Percentiles rank a stretch among this genome's conserved stretches.
These are phyloP conservation scores for Aphrophora alni DNA, from an alignment of 2,888 invertebrate species.

Conservation along the genomic window DNA sequence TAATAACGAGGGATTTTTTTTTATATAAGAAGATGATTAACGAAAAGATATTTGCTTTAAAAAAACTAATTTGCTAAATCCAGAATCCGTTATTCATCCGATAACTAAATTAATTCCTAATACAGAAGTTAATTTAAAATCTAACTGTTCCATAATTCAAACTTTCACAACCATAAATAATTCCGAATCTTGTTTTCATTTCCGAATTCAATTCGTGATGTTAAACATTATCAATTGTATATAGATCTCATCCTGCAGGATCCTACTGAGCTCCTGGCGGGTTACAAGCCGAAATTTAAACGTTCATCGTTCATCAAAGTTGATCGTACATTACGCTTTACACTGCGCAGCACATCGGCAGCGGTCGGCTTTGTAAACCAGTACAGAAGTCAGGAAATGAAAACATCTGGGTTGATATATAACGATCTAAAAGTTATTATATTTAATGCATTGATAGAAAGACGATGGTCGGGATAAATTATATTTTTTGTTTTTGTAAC, in stretches of 20 bases:
- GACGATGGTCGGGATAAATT: too few species aligned
- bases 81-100: too few species aligned
- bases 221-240: not conserved
- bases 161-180: not conserved
- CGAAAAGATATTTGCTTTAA: too few species aligned
- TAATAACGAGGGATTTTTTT: too few species aligned
- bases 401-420: too few species aligned
- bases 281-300: not conserved
- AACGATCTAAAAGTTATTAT: too few species aligned
- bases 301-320: not conserved
- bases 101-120: not conserved
- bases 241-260: not conserved
- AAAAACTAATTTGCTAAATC: too few species aligned
- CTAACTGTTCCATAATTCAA: not conserved
- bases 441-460: too few species aligned
- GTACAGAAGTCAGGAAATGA: too few species aligned
- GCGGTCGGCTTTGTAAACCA: too few species aligned
- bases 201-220: not conserved
- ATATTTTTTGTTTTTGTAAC: too few species aligned
- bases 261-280: not conserved
- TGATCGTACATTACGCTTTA: not conserved
- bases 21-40: too few species aligned
- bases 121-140: not conserved
- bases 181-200: not conserved
- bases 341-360: not conserved